Percentiles rank a stretch among this genome's conserved stretches.
These are phyloP conservation scores for Aegithalos caudatus DNA, from an alignment of 2,113 vertebrate genomes.

Conservation along the genomic window DNA sequence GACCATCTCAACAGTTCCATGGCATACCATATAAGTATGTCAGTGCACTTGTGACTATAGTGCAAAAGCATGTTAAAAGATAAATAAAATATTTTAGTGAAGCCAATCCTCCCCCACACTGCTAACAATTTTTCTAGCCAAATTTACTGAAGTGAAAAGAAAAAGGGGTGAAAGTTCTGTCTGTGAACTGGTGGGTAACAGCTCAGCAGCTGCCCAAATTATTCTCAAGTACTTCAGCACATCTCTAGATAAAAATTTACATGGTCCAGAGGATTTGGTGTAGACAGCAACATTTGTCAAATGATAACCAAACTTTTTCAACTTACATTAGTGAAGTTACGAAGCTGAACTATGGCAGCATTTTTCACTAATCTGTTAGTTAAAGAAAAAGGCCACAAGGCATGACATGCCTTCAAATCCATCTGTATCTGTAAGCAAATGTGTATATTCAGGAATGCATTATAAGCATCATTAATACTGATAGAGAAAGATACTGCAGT, in stretches of 20 bases:
- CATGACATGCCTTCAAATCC: not conserved
- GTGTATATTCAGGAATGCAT: conserved; percentile 55
- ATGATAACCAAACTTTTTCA: conserved; percentile 59
- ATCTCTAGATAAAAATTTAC: conserved; percentile 36
- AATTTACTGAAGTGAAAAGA: not conserved
- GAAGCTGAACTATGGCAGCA: conserved; percentile 47
- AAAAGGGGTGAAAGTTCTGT: not conserved
- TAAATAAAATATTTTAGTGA: not conserved
- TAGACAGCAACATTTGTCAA: conserved; percentile 57
- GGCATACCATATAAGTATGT: not conserved
- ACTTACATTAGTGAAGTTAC: conserved; percentile 58
- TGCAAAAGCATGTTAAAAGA: not conserved
- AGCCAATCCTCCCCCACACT: not conserved
- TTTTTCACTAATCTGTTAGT: conserved; percentile 44
- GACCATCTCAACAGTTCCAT: not conserved
- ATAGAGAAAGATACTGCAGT: conserved; percentile 32
- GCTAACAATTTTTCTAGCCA: not conserved
- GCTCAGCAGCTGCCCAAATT: conserved; percentile 9
- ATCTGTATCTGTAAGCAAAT: conserved; percentile 52
- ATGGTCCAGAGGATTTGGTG: conserved; percentile 22
- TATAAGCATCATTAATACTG: conserved; percentile 67
- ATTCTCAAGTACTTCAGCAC: conserved; percentile 32
- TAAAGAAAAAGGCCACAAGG: conserved; percentile 39
- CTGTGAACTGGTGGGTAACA: conserved; percentile 2
- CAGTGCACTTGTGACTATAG: not conserved